These are phyloP conservation scores for Macrocentrus cingulum DNA, from an alignment of 1,140 invertebrate species.

Conservation along the genomic window DNA sequence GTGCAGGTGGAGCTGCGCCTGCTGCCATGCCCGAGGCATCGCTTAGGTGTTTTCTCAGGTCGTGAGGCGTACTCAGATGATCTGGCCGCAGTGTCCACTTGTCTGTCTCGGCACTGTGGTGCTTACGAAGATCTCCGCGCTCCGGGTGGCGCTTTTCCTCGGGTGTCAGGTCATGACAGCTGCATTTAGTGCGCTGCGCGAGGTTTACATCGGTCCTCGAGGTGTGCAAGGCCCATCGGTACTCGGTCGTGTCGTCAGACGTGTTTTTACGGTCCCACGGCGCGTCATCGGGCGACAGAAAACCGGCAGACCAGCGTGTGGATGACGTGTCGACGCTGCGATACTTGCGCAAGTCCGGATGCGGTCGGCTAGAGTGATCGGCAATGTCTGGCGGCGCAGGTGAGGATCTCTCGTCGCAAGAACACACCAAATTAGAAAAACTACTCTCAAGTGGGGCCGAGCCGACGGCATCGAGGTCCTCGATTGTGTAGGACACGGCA, in stretches of 20 bases:
- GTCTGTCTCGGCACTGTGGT: constrained; percentile 54
- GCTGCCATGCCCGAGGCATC: constrained; percentile 51
- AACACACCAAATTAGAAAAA: constrained; percentile 32
- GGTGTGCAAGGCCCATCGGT: constrained; percentile 52
- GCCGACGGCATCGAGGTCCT: constrained; percentile 53
- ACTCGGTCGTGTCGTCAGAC: constrained; percentile 44
- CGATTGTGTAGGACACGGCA: constrained; percentile 52
- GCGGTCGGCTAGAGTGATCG: constrained; percentile 14
- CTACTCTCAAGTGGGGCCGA: constrained; percentile 40
- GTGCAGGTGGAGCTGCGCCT: constrained; percentile 27
- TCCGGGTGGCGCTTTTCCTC: constrained; percentile 45
- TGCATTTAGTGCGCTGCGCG: constrained; percentile 40
- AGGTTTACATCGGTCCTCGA: constrained; percentile 52
- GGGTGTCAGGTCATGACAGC: constrained; percentile 46
- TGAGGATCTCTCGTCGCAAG: constrained; percentile 29
- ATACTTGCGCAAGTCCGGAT: constrained; percentile 38
- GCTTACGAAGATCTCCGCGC: constrained; percentile 50
- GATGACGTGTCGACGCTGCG: constrained; percentile 37
- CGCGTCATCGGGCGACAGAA: constrained; percentile 51
- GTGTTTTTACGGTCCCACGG: constrained; percentile 45
- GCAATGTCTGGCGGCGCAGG: background rate
- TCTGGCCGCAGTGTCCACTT: constrained; percentile 49
- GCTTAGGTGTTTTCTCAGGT: constrained; percentile 53
- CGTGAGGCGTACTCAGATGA: constrained; percentile 38
- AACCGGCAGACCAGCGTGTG: constrained; percentile 42